Conservation (phyloP, 2,113 vertebrate species). For the Amblyornis subalaris region DNA sequence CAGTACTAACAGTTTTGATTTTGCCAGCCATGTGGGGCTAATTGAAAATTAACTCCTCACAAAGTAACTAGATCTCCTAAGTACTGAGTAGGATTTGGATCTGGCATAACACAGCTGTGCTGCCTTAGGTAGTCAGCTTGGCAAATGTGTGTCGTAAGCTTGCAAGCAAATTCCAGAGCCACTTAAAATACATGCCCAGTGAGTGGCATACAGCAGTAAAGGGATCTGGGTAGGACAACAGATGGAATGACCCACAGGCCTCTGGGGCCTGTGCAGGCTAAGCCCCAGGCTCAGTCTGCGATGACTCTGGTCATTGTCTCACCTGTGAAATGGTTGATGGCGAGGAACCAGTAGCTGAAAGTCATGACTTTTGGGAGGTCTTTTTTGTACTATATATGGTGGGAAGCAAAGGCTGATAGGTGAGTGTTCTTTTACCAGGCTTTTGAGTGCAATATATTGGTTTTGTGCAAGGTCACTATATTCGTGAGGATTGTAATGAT, state of each 20-base stretch:
- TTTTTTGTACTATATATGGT: background rate
- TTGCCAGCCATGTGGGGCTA: background rate
- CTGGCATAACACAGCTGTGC: accelerated
- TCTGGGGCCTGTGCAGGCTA: background rate
- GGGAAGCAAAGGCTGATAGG: background rate
- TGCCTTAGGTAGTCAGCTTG: background rate
- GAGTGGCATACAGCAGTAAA: background rate
- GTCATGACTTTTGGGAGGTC: background rate
- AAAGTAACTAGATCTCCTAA: background rate
- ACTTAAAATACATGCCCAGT: background rate
- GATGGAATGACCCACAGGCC: accelerated
- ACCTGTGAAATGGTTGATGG: background rate
- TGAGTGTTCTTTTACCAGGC: background rate
- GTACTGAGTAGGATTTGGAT: background rate
- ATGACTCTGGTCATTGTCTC: background rate
- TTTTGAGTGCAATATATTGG: background rate
- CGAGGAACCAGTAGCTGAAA: background rate
- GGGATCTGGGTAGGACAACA: background rate
- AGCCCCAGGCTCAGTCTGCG: background rate
- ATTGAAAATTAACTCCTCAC: background rate
- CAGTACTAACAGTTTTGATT: background rate
- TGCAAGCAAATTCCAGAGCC: background rate
- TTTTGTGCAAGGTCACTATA: background rate
- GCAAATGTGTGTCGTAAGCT: background rate
- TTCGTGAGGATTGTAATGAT: background rate